Base-by-base conservation (phyloP, 2,888 invertebrate genomes). In the Amphimallon solstitiale region DNA sequence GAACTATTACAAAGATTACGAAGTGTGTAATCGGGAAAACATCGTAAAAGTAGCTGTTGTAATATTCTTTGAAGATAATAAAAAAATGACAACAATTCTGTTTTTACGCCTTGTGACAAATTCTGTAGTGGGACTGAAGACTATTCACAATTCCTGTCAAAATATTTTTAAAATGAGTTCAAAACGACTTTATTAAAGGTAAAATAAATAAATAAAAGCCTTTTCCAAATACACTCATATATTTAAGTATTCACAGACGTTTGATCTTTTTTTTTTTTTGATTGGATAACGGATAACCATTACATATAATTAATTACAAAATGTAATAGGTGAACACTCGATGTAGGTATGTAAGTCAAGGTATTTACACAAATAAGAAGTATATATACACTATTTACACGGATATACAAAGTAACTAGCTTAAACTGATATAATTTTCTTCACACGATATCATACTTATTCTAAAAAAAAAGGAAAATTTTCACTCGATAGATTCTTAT, bases 211-310 rank as follows among this genome's bases (percentile, higher is more conserved):
- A 63, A 70, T 51, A 40, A 40, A 68, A 68, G 66, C 51, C 63
- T 21, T 40, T 51, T 67, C 72, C 70, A 73, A 74, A 73, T 77
- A 78, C 78, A 78, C 76, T 77, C 77, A 76, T 77, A 75, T 77
- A 76, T 78, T 77, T 78, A 73, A 76, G 75, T 77, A 76, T 77
- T 78, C 79, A 80, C 79, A 80, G 76, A 77, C 75, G 76, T 78
- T 76, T 77, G 9, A 12, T 52, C 40, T 37, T 35, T 54, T 21
- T 21, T 52, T 54, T 37, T 35, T 54, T 21, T 77, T 77, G 76
- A 78, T 79, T 76, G 76, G 72, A 75, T 78, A 79, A 79, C 77
- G 75, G 74, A 75, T 74, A 76, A 75, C 74, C 73, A 74, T 76
- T 75, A 71, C 69, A 77, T 74, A 75, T 72, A 75, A 76, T 75